Base-by-base conservation (phyloP, 2,113 vertebrate genomes). In the Alosa alosa region DNA sequence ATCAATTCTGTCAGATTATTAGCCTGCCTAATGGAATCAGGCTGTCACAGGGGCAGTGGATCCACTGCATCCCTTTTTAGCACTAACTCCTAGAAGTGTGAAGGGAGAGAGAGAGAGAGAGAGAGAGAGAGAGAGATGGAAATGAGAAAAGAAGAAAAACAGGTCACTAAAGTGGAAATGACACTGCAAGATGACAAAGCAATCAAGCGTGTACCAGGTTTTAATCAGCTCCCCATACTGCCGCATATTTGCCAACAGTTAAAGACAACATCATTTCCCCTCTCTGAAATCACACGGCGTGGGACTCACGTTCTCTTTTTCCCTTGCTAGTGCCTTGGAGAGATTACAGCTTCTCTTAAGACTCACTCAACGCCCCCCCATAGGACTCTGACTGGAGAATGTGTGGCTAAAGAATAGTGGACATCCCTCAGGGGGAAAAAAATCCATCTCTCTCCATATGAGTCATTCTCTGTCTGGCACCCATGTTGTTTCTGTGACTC, bases 1-100 rank as follows among this genome's bases (percentile, higher is more conserved):
- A 94, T 95, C 92, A 90, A 90, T 87, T 89, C 88, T 82, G 89
- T 83, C 50, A 90, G 92, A 95, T 94, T 94, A 94, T 94, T 92
- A 90, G 90, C 88, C 89, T 85, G 84, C 90, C 88, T 91, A 83
- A 85, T 94, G 92, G 93, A 95, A 94, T 94, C 88, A 83, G 89
- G 89, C 93, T 91, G 91, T 92, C 86, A 84, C 91, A 84, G 84
- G 44, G 87, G 92, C 92, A 92, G 90, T 90, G 86, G 89, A 88
- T 90, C 89, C 88, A 87, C 89, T 88, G 86, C 88, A 82, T 41
- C 4, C 49, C 20, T n/a, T 72, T 84, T 55, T 50, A 84, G 83
- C 46, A 49, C 84, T 57, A 47, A 89, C 90, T 82, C 87, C 87
- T 89, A 83, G 49, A 82, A 52, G 25, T 68, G 52, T n/a, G 44